Evolutionary conservation across 2,888 invertebrate species (phyloP).

Genomic region (Troilus luridus): DNA sequence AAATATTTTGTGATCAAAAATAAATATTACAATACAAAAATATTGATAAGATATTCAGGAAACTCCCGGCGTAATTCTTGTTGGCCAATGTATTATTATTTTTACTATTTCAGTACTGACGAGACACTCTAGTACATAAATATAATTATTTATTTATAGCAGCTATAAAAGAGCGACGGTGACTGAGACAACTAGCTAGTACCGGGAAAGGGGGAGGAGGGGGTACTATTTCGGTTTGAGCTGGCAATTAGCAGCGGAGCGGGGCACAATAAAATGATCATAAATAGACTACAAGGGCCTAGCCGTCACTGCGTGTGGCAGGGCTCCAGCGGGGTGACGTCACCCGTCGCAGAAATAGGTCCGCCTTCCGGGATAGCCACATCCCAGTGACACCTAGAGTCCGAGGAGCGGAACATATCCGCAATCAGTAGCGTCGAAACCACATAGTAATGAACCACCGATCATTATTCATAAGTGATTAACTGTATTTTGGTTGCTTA

Average conservation of each 20-base stretch:
- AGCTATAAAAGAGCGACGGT: not conserved
- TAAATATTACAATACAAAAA: too few relatives aligned
- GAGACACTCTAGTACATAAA: not conserved
- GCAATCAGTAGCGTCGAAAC: not conserved
- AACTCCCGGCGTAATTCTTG: not conserved
- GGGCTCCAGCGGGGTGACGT: slow-evolving; percentile 23
- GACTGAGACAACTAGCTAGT: slow-evolving; percentile 1
- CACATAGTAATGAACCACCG: not conserved
- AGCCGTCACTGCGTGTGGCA: slow-evolving; percentile 4
- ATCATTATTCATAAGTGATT: not conserved
- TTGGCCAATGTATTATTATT: not conserved
- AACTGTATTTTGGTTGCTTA: too few relatives aligned
- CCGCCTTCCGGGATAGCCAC: slow-evolving; percentile 18
- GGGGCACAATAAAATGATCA: slow-evolving; percentile 26
- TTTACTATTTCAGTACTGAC: not conserved
- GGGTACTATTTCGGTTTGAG: slow-evolving; percentile 6
- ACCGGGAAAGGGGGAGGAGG: not conserved
- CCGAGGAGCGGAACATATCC: not conserved
- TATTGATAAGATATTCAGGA: too few relatives aligned
- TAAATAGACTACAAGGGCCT: slow-evolving; percentile 30
- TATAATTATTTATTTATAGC: not conserved
- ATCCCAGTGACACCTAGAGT: not conserved
- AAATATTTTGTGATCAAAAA: too few relatives aligned
- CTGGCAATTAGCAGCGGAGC: not conserved
- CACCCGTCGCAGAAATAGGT: slow-evolving; percentile 18